A percentile compares a stretch with the other conserved stretches of the same genome.
Conservation (phyloP, 2,113 vertebrate species). For the Dendrocopos noguchii region DNA sequence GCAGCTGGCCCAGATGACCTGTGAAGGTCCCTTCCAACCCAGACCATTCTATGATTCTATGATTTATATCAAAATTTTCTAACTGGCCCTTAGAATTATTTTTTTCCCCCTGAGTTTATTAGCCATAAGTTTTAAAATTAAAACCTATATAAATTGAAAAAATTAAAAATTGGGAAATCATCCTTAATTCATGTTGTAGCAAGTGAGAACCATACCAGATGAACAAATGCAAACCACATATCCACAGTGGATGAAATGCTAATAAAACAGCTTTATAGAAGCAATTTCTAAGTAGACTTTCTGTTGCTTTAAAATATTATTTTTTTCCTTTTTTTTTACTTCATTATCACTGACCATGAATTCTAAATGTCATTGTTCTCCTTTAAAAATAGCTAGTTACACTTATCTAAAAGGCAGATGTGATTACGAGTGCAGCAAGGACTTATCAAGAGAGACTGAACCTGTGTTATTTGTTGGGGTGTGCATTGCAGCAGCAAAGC, state of each 20-base stretch:
- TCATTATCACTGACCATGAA: not conserved
- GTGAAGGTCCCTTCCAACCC: too few species aligned
- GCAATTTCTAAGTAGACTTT: not conserved
- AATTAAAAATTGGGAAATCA: not conserved
- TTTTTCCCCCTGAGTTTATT: conserved; percentile 15
- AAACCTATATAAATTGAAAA: too few species aligned
- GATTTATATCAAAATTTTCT: conserved; percentile 5
- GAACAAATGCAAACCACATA: not conserved
- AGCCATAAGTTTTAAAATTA: not conserved
- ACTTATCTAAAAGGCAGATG: not conserved
- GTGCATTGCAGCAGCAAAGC: not conserved
- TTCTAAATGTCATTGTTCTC: not conserved
- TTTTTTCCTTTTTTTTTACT: not conserved
- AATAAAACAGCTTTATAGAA: not conserved
- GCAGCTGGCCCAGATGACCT: too few species aligned
- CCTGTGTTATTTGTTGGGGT: conserved; percentile 7
- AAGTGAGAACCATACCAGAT: not conserved
- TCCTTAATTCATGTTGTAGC: not conserved
- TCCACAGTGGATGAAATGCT: not conserved
- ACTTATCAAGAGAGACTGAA: not conserved
- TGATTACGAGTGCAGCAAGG: not conserved
- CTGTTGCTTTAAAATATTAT: not conserved
- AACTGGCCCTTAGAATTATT: not conserved
- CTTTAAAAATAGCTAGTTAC: not conserved
- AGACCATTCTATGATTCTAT: too few species aligned